These are phyloP conservation scores for Calliopum simillimum DNA, from an alignment of 2,888 invertebrate genomes.

Conservation along the genomic window DNA sequence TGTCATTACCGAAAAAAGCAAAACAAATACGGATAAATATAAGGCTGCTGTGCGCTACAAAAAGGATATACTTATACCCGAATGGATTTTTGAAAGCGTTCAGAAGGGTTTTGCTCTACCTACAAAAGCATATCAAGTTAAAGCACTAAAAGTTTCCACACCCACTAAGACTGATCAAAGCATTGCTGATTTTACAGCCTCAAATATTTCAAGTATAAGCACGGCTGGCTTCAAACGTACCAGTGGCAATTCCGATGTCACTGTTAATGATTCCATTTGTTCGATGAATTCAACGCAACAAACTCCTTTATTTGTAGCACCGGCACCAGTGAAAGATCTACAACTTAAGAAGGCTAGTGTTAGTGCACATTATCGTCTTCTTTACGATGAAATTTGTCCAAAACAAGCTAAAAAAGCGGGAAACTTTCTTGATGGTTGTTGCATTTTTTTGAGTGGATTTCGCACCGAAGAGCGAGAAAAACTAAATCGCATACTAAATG, in stretches of 20 bases:
- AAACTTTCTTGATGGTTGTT: constrained; percentile 89
- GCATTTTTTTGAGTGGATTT: constrained; percentile 79
- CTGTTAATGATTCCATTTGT: constrained; percentile 51
- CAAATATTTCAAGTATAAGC: constrained; percentile 63
- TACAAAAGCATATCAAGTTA: constrained; percentile 71
- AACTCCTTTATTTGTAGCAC: constrained; percentile 43
- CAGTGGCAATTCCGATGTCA: constrained; percentile 48
- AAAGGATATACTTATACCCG: constrained; percentile 75
- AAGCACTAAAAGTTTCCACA: constrained; percentile 76
- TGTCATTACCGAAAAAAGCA: constrained; percentile 61
- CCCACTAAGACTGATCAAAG: constrained; percentile 70
- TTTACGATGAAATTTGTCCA: constrained; percentile 70
- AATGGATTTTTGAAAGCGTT: constrained; percentile 86
- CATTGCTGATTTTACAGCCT: constrained; percentile 59
- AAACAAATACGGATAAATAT: constrained; percentile 63
- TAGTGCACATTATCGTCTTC: constrained; percentile 45
- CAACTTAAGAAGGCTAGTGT: constrained; percentile 45
- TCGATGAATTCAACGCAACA: constrained; percentile 46
- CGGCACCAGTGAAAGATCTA: constrained; percentile 46
- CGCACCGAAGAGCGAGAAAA: constrained; percentile 74
- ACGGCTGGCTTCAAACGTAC: constrained; percentile 40
- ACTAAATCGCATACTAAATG: constrained; percentile 76
- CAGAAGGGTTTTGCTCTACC: constrained; percentile 78
- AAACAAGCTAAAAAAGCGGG: constrained; percentile 79
- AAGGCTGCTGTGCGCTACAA: constrained; percentile 64